phyloP scores from a whole-genome alignment of 2,888 invertebrate species.

The Cristatella mucedo region DNA sequence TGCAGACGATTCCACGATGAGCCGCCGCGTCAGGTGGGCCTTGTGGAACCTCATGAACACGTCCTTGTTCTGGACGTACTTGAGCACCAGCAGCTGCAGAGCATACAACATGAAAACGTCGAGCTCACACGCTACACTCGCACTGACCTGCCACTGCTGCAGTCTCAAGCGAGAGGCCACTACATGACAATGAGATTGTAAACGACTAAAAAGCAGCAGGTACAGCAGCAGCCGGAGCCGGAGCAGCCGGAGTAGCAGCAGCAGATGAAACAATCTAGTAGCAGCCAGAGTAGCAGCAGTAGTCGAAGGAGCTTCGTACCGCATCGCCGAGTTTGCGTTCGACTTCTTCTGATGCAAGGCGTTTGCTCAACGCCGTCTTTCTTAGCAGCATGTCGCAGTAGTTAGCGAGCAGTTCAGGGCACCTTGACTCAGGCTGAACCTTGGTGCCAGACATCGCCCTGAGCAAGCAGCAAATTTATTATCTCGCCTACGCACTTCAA shows the following conservation, averaged over 20 bases:
- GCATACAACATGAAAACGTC: background rate
- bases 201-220: too few relatives aligned
- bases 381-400: slow-evolving; percentile 98
- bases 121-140: too few relatives aligned
- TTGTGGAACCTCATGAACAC: slow-evolving; percentile 99
- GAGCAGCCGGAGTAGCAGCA: too few relatives aligned
- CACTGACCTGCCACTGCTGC: too few relatives aligned
- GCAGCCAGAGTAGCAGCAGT: too few relatives aligned
- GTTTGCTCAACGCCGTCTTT: slow-evolving; percentile 85
- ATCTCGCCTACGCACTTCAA: too few relatives aligned
- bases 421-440: slow-evolving; percentile 73
- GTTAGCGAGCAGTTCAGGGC: slow-evolving; percentile 93
- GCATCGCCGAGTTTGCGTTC: slow-evolving; percentile 82
- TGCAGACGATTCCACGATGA: slow-evolving; percentile 91
- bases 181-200: too few relatives aligned
- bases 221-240: too few relatives aligned
- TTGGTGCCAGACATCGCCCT: slow-evolving; percentile 36
- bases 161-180: too few relatives aligned
- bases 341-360: slow-evolving; percentile 88
- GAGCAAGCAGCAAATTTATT: too few relatives aligned
- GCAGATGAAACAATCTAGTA: too few relatives aligned
- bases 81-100: slow-evolving; percentile 64
- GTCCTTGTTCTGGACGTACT: slow-evolving; percentile 98
- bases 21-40: slow-evolving; percentile 80
- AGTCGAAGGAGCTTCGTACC: too few relatives aligned